Percentiles rank a stretch among this genome's conserved stretches.
Conservation (phyloP, 2,888 invertebrate species). For the Stomorhina lunata region DNA sequence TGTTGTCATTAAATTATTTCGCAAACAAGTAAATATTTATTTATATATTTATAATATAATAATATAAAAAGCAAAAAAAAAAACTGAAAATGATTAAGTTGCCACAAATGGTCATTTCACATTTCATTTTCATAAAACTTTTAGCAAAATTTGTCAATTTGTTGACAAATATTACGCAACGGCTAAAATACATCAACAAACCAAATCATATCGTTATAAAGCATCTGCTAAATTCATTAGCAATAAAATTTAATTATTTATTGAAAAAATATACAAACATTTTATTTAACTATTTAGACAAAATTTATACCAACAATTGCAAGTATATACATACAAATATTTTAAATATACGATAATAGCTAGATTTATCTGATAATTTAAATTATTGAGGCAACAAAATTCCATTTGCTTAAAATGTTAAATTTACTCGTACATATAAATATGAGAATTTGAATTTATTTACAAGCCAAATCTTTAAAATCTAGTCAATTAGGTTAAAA, state of each 20-base stretch:
- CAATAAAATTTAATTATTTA: constrained; percentile 4
- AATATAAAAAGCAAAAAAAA: neutral
- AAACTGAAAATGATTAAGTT: constrained; percentile 17
- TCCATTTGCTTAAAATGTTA: constrained; percentile 4
- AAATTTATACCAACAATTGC: constrained; percentile 11
- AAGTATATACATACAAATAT: neutral
- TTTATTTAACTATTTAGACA: constrained; percentile 27
- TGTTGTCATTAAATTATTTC: constrained; percentile 54
- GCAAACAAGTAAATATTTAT: constrained; percentile 33
- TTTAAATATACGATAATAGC: neutral
- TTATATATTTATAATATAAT: constrained; percentile 15
- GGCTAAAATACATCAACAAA: constrained; percentile 63
- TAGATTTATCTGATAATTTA: constrained; percentile 25
- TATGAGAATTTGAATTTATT: constrained; percentile 1
- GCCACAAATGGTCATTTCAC: neutral
- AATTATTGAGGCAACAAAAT: constrained; percentile 10
- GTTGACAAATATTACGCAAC: constrained; percentile 75
- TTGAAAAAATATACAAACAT: neutral
- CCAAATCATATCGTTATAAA: constrained; percentile 29
- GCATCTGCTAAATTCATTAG: constrained; percentile 61
- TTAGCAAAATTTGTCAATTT: constrained; percentile 71
- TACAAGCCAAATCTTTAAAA: neutral
- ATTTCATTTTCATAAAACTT: constrained; percentile 31
- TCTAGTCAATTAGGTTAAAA: neutral
- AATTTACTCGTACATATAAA: no score